Evolutionary conservation across 1,140 invertebrate genomes (phyloP).

Genomic region (Bacillus rossius): DNA sequence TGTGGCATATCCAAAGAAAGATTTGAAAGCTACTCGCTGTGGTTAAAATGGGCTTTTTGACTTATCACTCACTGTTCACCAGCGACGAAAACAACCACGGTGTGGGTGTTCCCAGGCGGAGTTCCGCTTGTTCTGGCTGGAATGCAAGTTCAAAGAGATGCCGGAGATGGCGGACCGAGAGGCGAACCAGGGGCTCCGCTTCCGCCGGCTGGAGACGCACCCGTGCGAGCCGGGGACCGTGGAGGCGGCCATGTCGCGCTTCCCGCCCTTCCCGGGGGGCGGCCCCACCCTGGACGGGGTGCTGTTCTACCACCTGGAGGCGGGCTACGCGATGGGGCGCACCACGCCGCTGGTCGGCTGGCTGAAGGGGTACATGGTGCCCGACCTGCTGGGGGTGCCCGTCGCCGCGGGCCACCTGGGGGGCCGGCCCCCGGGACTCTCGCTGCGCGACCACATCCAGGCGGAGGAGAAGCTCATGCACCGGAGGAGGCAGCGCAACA

Average conservation of each 20-base stretch:
- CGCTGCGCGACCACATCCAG: no score
- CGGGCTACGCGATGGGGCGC: conserved; percentile 47
- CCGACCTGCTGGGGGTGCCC: conserved; percentile 44
- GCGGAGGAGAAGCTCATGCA: no score
- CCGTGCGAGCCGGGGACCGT: conserved; percentile 32
- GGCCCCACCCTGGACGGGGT: conserved; percentile 42
- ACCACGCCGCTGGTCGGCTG: conserved; percentile 53
- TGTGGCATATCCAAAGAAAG: no score
- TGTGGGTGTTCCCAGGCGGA: no score
- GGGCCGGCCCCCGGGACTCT: no score
- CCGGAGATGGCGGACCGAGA: conserved; percentile 23
- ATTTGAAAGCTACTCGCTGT: no score
- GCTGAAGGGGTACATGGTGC: conserved; percentile 55
- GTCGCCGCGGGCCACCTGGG: no score
- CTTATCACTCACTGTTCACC: no score
- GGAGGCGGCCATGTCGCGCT: conserved; percentile 30
- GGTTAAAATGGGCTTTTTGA: no score
- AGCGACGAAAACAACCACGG: no score
- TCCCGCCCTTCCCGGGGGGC: conserved; percentile 18
- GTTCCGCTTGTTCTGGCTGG: conserved; percentile 50
- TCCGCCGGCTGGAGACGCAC: no score
- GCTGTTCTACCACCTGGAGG: conserved; percentile 45
- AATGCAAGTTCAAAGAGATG: conserved; percentile 43
- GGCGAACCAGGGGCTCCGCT: conserved; percentile 22
- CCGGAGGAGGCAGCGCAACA: no score